Conservation (phyloP, 2,797 vertebrate species). For the Eurystomus glaucurus region DNA sequence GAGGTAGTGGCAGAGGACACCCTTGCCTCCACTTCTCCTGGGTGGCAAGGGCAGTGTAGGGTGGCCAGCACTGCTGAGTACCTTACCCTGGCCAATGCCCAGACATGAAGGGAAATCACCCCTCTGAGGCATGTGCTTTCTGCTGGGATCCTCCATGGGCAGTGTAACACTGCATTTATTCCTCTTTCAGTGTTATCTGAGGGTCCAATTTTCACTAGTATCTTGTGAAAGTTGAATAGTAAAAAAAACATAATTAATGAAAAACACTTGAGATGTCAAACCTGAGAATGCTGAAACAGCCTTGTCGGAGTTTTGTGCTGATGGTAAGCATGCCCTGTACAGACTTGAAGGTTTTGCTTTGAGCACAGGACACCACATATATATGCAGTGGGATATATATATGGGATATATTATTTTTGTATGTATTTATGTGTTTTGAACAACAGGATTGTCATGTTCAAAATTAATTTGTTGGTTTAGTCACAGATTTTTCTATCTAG, state of each 20-base stretch:
- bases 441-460: not conserved
- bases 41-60: accelerated
- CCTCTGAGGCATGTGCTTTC: accelerated
- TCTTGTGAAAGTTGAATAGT: not conserved
- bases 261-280: not conserved
- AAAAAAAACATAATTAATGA: not conserved
- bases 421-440: not conserved
- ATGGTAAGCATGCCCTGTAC: not conserved
- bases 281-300: not conserved
- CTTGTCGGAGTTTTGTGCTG: not conserved
- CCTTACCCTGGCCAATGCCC: accelerated
- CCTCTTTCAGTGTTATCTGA: not conserved
- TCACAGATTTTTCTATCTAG: not conserved
- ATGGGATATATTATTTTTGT: not conserved
- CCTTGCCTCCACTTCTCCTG: not conserved
- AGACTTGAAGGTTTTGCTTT: not conserved
- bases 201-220: not conserved
- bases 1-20: not conserved
- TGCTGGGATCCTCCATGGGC: not conserved
- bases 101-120: not conserved
- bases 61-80: not conserved
- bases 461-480: not conserved
- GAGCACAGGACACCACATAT: not conserved
- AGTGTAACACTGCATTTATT: not conserved
- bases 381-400: no score